These are phyloP conservation scores for Helicoverpa zea DNA, from an alignment of 1,140 invertebrate genomes.

Conservation along the genomic window DNA sequence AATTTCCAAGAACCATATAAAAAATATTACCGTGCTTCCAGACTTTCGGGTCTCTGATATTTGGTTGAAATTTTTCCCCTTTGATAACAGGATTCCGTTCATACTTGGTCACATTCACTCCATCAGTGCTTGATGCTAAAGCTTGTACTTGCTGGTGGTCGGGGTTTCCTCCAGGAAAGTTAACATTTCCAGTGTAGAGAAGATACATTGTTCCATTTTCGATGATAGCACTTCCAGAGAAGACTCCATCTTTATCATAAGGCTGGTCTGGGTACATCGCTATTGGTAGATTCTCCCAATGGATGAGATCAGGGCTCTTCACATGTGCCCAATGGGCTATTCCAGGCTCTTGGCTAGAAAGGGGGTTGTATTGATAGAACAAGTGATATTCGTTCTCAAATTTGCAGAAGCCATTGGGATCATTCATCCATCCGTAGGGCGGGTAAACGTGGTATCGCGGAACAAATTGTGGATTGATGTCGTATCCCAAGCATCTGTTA, in stretches of 20 bases:
- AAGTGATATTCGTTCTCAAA: slow-evolving; percentile 74
- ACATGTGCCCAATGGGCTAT: slow-evolving; percentile 80
- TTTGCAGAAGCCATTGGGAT: slow-evolving; percentile 81
- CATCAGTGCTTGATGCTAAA: slow-evolving; percentile 71
- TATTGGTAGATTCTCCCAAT: slow-evolving; percentile 76
- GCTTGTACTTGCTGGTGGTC: slow-evolving; percentile 67
- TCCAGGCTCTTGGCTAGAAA: slow-evolving; percentile 62
- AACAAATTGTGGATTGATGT: slow-evolving; percentile 47
- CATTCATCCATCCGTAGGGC: slow-evolving; percentile 81
- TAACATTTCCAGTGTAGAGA: slow-evolving; percentile 79
- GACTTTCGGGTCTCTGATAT: slow-evolving; percentile 82
- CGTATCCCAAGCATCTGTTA: background rate
- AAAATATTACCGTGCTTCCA: slow-evolving; percentile 76
- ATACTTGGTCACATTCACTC: slow-evolving; percentile 70
- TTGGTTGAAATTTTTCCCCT: slow-evolving; percentile 64
- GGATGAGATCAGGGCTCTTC: slow-evolving; percentile 72
- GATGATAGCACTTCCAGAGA: slow-evolving; percentile 80
- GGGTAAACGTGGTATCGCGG: slow-evolving; percentile 75
- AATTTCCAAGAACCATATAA: slow-evolving; percentile 81
- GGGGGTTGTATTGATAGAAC: slow-evolving; percentile 80
- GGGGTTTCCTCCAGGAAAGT: slow-evolving; percentile 58
- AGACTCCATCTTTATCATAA: slow-evolving; percentile 76
- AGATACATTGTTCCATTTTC: slow-evolving; percentile 74
- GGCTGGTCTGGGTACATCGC: slow-evolving; percentile 74
- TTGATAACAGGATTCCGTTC: slow-evolving; percentile 71